Percentiles rank a stretch among this genome's conserved stretches.
These are phyloP conservation scores for Synergus japonicus DNA, from an alignment of 2,888 invertebrate species.

Conservation along the genomic window DNA sequence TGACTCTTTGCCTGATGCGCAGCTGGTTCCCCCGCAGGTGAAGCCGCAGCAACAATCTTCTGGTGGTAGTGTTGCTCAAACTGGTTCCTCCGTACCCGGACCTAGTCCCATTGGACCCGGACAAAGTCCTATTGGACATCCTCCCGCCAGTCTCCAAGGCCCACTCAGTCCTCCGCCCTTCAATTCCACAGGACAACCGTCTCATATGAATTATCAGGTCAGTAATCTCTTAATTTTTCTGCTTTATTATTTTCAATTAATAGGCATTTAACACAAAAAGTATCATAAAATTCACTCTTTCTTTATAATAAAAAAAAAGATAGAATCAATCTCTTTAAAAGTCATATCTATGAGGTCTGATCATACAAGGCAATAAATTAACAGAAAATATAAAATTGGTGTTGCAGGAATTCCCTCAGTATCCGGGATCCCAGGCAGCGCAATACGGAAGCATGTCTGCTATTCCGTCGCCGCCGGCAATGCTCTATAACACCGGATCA, in stretches of 20 bases:
- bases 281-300: too few relatives aligned
- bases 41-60: constrained; percentile 89
- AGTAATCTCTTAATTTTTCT: constrained; percentile 59
- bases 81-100: constrained; percentile 75
- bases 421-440: constrained; percentile 75
- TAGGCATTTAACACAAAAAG: too few relatives aligned
- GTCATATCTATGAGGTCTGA: neutral
- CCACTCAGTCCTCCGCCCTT: constrained; percentile 79
- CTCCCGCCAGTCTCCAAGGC: constrained; percentile 82
- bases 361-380: constrained; percentile 12
- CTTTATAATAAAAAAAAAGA: too few relatives aligned
- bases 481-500: constrained; percentile 87
- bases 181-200: constrained; percentile 78
- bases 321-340: too few relatives aligned
- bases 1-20: constrained; percentile 78
- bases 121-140: constrained; percentile 78
- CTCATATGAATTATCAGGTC: constrained; percentile 86
- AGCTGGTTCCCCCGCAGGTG: constrained; percentile 81
- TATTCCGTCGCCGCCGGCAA: constrained; percentile 91
- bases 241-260: neutral
- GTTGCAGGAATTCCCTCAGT: constrained; percentile 75
- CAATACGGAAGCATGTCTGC: constrained; percentile 90
- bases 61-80: constrained; percentile 76
- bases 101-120: constrained; percentile 76
- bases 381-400: constrained; percentile 38